phyloP scores from a whole-genome alignment of 2,888 invertebrate species.

The Theretra japonica region DNA sequence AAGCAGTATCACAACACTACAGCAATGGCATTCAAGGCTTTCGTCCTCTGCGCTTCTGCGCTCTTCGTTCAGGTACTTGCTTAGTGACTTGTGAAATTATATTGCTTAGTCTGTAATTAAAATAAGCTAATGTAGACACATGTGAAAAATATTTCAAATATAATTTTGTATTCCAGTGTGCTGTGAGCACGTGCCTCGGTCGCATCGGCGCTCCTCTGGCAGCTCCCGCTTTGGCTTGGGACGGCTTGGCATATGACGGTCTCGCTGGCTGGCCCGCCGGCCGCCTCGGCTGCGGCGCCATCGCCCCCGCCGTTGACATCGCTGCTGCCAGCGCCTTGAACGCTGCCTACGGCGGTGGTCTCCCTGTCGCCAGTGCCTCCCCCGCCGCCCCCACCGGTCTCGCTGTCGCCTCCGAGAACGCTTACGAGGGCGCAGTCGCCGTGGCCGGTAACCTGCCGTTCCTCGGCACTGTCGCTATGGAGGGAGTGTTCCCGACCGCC shows the following conservation, averaged over 20 bases:
- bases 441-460: conserved; percentile 45
- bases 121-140: too few relatives aligned
- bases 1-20: neutral
- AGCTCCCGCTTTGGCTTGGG: neutral
- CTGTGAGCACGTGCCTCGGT: conserved; percentile 19
- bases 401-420: conserved; percentile 42
- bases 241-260: neutral
- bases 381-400: conserved; percentile 37
- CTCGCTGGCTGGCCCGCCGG: conserved; percentile 2
- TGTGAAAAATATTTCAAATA: too few relatives aligned
- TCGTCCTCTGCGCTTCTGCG: conserved; percentile 26
- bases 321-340: conserved; percentile 34
- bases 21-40: conserved; percentile 21
- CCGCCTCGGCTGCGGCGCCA: conserved; percentile 33
- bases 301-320: conserved; percentile 43
- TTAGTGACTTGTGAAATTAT: too few relatives aligned
- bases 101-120: too few relatives aligned
- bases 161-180: neutral
- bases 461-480: conserved; percentile 47
- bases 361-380: conserved; percentile 36
- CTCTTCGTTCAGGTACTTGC: conserved; percentile 29
- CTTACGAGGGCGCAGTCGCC: conserved; percentile 36
- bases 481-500: conserved; percentile 49
- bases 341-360: conserved; percentile 34
- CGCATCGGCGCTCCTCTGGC: conserved; percentile 2